Percentiles rank a stretch among this genome's conserved stretches.
phyloP scores from a whole-genome alignment of 2,888 invertebrate genomes.

The Tiliacea aurago region DNA sequence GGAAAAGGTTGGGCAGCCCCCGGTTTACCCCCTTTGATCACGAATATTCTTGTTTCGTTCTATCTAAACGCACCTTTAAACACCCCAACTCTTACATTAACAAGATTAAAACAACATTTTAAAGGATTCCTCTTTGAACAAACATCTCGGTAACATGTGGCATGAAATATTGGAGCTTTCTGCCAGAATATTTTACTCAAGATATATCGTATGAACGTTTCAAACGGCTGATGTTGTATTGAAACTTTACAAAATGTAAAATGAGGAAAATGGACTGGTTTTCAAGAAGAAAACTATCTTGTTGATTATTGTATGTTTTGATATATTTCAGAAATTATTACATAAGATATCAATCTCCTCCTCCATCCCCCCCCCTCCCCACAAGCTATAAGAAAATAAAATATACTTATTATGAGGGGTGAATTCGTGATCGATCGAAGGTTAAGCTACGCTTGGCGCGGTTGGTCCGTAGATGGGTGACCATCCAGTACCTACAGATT shows the following conservation, averaged over 20 bases:
- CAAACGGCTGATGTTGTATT: conserved; percentile 22
- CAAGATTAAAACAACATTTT: conserved; percentile 54
- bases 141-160: conserved; percentile 27
- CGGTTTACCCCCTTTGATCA: no score
- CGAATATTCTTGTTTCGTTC: background rate
- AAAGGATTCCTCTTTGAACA: conserved; percentile 41
- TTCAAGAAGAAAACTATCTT: background rate
- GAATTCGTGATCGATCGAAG: no score
- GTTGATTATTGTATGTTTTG: background rate
- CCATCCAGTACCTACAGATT: no score
- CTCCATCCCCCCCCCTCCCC: no score
- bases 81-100: conserved; percentile 31
- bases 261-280: background rate
- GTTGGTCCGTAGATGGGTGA: no score
- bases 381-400: no score
- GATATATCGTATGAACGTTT: conserved; percentile 21
- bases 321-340: no score
- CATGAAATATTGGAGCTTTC: conserved; percentile 39
- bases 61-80: background rate
- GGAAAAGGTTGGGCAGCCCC: no score
- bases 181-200: conserved; percentile 19
- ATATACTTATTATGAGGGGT: no score
- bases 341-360: no score
- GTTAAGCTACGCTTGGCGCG: no score
- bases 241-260: conserved; percentile 26